Evolutionary conservation across 2,888 invertebrate genomes (phyloP).

Genomic region (Nycteola revayana): DNA sequence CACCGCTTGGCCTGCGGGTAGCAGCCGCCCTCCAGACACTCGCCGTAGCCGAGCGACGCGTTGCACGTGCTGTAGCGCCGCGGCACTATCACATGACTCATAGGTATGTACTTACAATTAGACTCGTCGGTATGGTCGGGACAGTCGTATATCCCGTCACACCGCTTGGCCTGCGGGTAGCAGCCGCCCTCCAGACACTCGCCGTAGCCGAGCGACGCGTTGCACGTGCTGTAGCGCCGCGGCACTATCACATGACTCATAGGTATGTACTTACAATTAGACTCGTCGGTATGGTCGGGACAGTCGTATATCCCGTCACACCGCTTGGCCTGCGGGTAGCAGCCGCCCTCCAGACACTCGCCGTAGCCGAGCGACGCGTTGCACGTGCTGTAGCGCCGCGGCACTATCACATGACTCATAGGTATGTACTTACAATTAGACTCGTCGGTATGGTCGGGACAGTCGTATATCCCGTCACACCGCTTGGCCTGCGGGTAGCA

Average conservation of each 20-base stretch:
- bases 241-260: conserved; percentile 93
- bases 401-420: conserved; percentile 93
- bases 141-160: conserved; percentile 91
- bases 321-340: conserved; percentile 87
- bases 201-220: conserved; percentile 85
- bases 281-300: conserved; percentile 92
- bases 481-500: conserved; percentile 89
- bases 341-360: conserved; percentile 92
- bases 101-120: conserved; percentile 84
- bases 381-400: conserved; percentile 85
- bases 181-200: conserved; percentile 93
- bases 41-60: conserved; percentile 85
- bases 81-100: conserved; percentile 92
- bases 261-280: conserved; percentile 85
- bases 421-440: conserved; percentile 85
- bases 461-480: conserved; percentile 91
- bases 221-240: conserved; percentile 86
- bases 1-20: conserved; percentile 89
- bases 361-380: conserved; percentile 87
- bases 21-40: conserved; percentile 92
- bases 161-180: conserved; percentile 87
- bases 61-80: conserved; percentile 87
- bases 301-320: conserved; percentile 92
- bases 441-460: conserved; percentile 93
- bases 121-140: conserved; percentile 93